These are phyloP conservation scores for Apamea crenata DNA, from an alignment of 2,888 invertebrate species.

Conservation along the genomic window DNA sequence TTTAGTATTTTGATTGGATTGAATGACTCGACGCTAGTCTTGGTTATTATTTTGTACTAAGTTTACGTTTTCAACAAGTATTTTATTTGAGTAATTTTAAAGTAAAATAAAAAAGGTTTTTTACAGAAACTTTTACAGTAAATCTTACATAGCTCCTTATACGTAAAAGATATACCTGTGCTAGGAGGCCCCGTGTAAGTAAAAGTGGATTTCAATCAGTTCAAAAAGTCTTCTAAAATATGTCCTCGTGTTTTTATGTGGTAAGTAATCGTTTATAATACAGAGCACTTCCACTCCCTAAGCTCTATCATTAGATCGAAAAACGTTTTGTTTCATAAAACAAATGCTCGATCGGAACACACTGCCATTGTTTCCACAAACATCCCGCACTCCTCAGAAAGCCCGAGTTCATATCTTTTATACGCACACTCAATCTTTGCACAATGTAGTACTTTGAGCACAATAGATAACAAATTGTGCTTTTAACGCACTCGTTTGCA, in stretches of 20 bases:
- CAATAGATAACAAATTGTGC: constrained; percentile 71
- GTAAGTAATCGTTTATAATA: not conserved
- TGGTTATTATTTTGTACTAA: not conserved
- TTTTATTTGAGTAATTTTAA: not conserved
- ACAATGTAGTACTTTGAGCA: constrained; percentile 59
- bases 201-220: too few relatives aligned
- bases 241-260: too few relatives aligned
- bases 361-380: constrained; percentile 28
- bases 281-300: not conserved
- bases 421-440: constrained; percentile 58
- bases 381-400: constrained; percentile 20
- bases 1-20: not conserved
- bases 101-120: too few relatives aligned
- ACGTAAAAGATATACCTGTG: too few relatives aligned
- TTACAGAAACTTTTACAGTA: too few relatives aligned
- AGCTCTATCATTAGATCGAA: not conserved
- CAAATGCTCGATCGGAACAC: not conserved
- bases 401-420: constrained; percentile 56
- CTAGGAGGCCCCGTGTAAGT: too few relatives aligned
- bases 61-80: not conserved
- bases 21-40: not conserved
- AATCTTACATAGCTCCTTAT: too few relatives aligned
- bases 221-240: too few relatives aligned
- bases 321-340: not conserved
- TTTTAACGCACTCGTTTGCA: constrained; percentile 68